Conservation (phyloP, 1,140 invertebrate genomes). For the Nilaparvata lugens region DNA sequence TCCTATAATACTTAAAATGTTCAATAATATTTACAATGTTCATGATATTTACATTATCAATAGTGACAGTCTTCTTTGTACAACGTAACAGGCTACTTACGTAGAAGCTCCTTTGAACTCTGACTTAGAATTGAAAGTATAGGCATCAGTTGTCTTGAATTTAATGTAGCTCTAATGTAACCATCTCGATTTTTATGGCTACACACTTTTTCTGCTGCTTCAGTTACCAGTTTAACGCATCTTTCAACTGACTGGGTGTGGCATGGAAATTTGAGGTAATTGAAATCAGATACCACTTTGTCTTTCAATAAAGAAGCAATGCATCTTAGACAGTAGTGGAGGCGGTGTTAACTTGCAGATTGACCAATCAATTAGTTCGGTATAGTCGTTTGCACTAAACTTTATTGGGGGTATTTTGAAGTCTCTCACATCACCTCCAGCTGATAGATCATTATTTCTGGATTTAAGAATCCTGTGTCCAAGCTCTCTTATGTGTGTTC, state of each 20-base stretch:
- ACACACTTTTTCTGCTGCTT: slow-evolving; percentile 21
- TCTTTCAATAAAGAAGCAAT: slow-evolving; percentile 19
- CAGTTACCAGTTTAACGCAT: slow-evolving; percentile 27
- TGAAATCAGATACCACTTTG: slow-evolving; percentile 7
- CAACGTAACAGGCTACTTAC: no score
- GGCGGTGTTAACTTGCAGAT: slow-evolving; percentile 14
- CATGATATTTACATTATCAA: no score
- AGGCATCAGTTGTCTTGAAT: slow-evolving; percentile 11
- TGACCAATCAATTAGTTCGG: slow-evolving; percentile 19
- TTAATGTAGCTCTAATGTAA: slow-evolving; percentile 16
- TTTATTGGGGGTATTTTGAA: slow-evolving; percentile 20
- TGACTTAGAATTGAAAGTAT: no score
- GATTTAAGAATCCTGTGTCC: slow-evolving; percentile 23
- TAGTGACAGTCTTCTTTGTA: no score
- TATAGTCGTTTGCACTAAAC: slow-evolving; percentile 20
- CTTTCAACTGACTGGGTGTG: slow-evolving; percentile 30
- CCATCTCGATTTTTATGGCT: slow-evolving; percentile 19
- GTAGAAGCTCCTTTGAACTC: no score
- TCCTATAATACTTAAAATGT: no score
- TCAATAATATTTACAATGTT: no score
- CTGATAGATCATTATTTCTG: slow-evolving; percentile 10
- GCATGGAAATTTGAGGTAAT: slow-evolving; percentile 22
- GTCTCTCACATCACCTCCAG: slow-evolving; percentile 7
- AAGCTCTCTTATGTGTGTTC: slow-evolving; percentile 26
- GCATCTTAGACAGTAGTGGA: slow-evolving; percentile 9